Evolutionary conservation across 1,140 invertebrate genomes (phyloP).

Genomic region (Meteorus sp.): DNA sequence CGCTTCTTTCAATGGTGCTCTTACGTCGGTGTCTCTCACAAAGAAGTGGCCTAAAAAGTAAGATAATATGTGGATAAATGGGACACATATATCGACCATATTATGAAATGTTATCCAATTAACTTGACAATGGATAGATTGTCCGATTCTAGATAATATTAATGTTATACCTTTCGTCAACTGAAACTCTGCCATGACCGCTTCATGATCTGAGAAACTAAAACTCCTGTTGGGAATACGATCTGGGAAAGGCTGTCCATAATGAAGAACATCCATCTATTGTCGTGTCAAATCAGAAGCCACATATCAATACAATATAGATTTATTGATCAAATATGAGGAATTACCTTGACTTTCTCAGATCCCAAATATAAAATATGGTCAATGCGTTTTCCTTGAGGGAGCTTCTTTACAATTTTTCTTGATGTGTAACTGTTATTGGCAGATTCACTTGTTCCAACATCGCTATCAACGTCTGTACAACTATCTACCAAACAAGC

Average conservation of each 20-base stretch:
- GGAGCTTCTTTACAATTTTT: conserved; percentile 60
- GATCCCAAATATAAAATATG: conserved; percentile 78
- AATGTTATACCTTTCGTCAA: conserved; percentile 48
- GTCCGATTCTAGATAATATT: background rate
- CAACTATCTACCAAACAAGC: conserved; percentile 54
- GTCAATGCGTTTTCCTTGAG: conserved; percentile 86
- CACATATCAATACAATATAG: no score
- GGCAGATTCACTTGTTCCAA: conserved; percentile 77
- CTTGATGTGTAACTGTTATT: conserved; percentile 80
- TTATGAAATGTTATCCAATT: no score
- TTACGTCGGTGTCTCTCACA: conserved; percentile 36
- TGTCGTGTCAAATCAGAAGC: conserved; percentile 3
- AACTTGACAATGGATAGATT: no score
- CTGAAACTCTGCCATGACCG: conserved; percentile 70
- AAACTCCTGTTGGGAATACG: conserved; percentile 71
- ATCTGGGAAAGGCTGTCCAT: conserved; percentile 71
- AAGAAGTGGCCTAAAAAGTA: conserved; percentile 31
- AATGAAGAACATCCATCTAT: conserved; percentile 62
- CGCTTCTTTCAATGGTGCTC: conserved; percentile 63
- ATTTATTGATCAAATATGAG: no score
- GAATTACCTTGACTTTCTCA: conserved; percentile 60
- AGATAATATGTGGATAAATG: conserved; percentile 17
- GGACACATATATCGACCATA: no score
- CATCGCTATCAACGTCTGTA: conserved; percentile 38
- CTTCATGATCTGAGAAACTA: conserved; percentile 91